These are phyloP conservation scores for Chaenocephalus aceratus DNA, from an alignment of 2,113 vertebrate species.

Conservation along the genomic window DNA sequence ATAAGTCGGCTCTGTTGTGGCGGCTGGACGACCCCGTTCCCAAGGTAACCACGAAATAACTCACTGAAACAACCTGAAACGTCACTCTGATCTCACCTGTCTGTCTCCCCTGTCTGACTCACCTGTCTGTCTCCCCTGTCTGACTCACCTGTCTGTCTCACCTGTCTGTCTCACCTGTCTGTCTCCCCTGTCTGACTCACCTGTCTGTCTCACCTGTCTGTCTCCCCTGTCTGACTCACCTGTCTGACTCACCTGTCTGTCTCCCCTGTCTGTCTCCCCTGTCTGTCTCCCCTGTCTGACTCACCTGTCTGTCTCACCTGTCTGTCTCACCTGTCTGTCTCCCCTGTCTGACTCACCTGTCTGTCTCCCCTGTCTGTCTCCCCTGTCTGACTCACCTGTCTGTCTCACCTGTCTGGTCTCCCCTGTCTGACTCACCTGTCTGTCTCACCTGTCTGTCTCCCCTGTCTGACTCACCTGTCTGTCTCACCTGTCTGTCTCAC, in stretches of 20 bases:
- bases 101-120: not conserved
- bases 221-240: not conserved
- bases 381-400: too few relatives aligned
- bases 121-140: not conserved
- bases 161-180: not conserved
- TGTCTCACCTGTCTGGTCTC: too few relatives aligned
- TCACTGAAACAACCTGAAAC: too few relatives aligned
- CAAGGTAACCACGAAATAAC: slow-evolving; percentile 74
- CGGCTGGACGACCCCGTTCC: slow-evolving; percentile 82
- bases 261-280: not conserved
- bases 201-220: not conserved
- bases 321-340: too few relatives aligned
- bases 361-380: too few relatives aligned
- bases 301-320: slow-evolving; percentile 46
- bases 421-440: too few relatives aligned
- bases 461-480: too few relatives aligned
- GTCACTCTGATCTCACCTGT: not conserved
- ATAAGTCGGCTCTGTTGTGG: slow-evolving; percentile 90
- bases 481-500: too few relatives aligned
- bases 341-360: too few relatives aligned
- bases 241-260: too few relatives aligned
- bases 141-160: not conserved
- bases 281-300: not conserved
- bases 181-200: not conserved
- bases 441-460: too few relatives aligned